Percentiles rank a stretch among this genome's conserved stretches.
phyloP scores from a whole-genome alignment of 2,113 vertebrate genomes.

The Chaetodon trifascialis region DNA sequence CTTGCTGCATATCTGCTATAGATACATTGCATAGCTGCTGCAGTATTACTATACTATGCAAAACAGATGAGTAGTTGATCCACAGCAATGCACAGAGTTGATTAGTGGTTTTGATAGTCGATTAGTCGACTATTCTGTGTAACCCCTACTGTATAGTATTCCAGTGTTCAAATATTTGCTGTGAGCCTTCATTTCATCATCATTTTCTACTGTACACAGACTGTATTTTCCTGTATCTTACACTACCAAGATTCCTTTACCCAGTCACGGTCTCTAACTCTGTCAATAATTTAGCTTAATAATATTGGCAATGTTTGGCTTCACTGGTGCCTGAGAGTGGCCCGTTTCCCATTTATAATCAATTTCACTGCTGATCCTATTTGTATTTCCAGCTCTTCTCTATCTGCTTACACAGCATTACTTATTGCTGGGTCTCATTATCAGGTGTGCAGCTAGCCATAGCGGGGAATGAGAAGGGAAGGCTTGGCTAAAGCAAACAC shows the following conservation, averaged over 20 bases:
- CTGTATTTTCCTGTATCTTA: slow-evolving; percentile 5
- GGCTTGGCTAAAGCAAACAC: slow-evolving; percentile 52
- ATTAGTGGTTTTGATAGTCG: too few species aligned
- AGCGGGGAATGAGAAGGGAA: slow-evolving; percentile 32
- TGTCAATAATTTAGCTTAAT: slow-evolving; percentile 64
- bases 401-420: slow-evolving; percentile 68
- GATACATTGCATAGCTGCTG: too few species aligned
- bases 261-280: slow-evolving; percentile 23
- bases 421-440: slow-evolving; percentile 64
- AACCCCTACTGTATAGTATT: not conserved
- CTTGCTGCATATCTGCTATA: too few species aligned
- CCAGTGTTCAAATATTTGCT: not conserved
- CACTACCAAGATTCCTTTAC: not conserved
- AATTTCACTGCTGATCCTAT: slow-evolving; percentile 61
- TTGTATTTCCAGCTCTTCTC: slow-evolving; percentile 60
- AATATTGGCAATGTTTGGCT: slow-evolving; percentile 57
- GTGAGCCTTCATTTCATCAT: not conserved
- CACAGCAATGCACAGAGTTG: too few species aligned
- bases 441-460: slow-evolving; percentile 65
- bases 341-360: slow-evolving; percentile 61
- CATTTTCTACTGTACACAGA: not conserved
- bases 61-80: too few species aligned
- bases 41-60: too few species aligned
- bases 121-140: too few species aligned
- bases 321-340: slow-evolving; percentile 58